These are phyloP conservation scores for Spinibarbus caldwelli DNA, from an alignment of 2,797 vertebrate genomes.

Conservation along the genomic window DNA sequence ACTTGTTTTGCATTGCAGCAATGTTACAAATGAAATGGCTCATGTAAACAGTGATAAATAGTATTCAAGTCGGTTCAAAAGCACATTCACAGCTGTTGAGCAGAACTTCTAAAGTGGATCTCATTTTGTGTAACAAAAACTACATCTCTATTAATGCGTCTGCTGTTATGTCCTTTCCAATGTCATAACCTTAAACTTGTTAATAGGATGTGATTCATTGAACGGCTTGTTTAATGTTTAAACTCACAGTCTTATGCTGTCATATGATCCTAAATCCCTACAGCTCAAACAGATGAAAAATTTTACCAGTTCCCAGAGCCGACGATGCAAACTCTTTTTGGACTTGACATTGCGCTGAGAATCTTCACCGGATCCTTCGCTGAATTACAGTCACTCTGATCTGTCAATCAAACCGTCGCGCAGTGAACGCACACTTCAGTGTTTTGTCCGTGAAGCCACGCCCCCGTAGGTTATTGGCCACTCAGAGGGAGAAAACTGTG, in stretches of 20 bases:
- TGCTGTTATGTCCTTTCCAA: constrained; percentile 2
- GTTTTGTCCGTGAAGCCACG: constrained; percentile 14
- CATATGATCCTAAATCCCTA: not conserved
- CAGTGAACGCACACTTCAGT: not conserved
- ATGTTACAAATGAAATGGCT: constrained; percentile 17
- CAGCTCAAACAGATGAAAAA: not conserved
- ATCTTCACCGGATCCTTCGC: not conserved
- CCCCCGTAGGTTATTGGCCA: constrained; percentile 65
- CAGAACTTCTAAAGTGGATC: not conserved
- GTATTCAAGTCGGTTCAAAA: too few species aligned
- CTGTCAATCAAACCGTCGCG: constrained; percentile 26
- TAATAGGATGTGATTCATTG: not conserved
- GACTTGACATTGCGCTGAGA: constrained; percentile 70
- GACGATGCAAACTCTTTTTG: constrained; percentile 90
- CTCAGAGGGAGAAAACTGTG: constrained; percentile 40
- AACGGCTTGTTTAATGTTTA: too few species aligned
- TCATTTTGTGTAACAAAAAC: not conserved
- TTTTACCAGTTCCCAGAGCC: constrained; percentile 95
- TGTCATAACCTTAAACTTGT: constrained; percentile 12
- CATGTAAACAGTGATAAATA: not conserved
- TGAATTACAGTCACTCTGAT: not conserved
- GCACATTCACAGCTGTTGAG: constrained; percentile 21
- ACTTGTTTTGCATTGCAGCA: constrained; percentile 9
- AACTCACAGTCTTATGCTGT: not conserved
- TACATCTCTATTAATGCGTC: not conserved